phyloP scores from a whole-genome alignment of 1,140 invertebrate species.

The Steinernema feltiae region DNA sequence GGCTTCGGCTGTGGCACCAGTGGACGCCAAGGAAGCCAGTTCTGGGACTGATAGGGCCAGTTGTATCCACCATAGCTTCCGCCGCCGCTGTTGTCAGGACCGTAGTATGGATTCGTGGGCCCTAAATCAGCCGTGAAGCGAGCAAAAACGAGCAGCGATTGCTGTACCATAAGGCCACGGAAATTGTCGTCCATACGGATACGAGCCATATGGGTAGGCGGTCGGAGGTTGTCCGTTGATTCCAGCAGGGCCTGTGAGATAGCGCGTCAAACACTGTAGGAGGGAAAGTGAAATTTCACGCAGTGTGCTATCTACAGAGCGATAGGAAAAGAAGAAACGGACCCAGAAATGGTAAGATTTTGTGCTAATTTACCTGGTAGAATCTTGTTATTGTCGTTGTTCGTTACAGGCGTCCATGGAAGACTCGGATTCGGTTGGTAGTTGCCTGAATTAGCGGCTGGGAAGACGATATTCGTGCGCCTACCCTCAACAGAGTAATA shows the following conservation, averaged over 20 bases:
- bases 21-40: not conserved
- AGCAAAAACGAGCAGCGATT: not conserved
- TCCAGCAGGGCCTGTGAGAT: not conserved
- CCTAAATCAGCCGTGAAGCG: not conserved
- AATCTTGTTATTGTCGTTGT: no score
- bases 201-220: not conserved
- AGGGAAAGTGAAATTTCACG: constrained; percentile 5
- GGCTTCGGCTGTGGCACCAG: not conserved
- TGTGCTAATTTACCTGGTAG: no score
- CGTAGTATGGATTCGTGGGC: not conserved
- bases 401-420: no score
- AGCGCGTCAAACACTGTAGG: not conserved
- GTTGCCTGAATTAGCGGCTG: no score
- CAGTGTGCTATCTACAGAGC: not conserved
- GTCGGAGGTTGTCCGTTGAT: not conserved
- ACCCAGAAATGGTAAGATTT: no score
- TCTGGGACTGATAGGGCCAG: not conserved
- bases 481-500: no score
- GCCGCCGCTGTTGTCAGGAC: not conserved
- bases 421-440: no score
- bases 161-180: not conserved
- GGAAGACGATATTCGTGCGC: no score
- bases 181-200: not conserved
- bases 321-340: not conserved
- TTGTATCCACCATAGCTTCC: constrained; percentile 1